Evolutionary conservation across 1,140 invertebrate genomes (phyloP), one percentile per base, ranked within the genome.

Genomic region (Chlorops oryzae): DNA sequence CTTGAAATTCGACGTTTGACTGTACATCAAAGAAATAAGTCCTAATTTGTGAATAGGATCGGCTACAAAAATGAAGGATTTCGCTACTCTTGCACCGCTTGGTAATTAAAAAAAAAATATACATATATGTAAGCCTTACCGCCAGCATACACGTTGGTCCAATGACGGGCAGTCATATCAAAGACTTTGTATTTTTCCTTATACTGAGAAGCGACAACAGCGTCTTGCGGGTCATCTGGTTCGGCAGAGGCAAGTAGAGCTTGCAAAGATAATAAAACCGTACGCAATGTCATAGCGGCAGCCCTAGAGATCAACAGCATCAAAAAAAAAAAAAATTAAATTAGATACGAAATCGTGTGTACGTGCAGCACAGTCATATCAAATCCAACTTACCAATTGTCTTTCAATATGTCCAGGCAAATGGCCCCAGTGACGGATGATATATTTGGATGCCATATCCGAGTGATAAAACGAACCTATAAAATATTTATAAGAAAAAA

Each of bases 361-460:
- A 32, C 7, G n/a, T 32, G n/a, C n/a, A n/a, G n/a, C n/a, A 7
- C 7, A 32, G 7, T 9, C 28, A 32, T 32, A 9, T 32, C 7
- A 32, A 9, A 44, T 5, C 12, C 52, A 43, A 62, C 66, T 61
- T 75, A 90, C 90, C 96, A 99, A 74, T 99, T 95, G 74, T 99
- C 96, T 81, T 99, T 99, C 15, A 99, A 78, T 66, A 99, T 99
- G 75, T 99, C 97, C 72, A 99, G 78, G 76, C 97, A 99, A 68
- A 99, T 98, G 32, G 93, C 94, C 48, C 97, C 96, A 23, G 96
- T 99, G 5, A 96, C 95, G 18, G 94, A 98, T 46, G 93, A 98
- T 61, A 99, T 96, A 78, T 99, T 99, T 41, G 96, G 97, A 79
- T 99, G 96, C 97, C 96, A 99, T 71, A 99, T 96, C 79, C 91